Conservation (phyloP, 2,113 vertebrate species). For the Sakesphorus luctuosus region DNA sequence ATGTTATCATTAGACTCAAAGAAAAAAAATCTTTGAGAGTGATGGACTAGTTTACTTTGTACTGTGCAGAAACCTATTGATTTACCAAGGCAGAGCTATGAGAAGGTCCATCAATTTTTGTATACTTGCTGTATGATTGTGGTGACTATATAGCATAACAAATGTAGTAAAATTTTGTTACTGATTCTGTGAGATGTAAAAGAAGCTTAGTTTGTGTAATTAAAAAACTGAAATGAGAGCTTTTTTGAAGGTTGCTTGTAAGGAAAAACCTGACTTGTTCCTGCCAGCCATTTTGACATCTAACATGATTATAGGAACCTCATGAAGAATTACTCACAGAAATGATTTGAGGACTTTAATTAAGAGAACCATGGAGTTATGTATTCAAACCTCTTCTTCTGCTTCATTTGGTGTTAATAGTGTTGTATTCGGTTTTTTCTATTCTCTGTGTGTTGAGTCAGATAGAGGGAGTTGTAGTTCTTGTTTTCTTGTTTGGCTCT, state of each 20-base stretch:
- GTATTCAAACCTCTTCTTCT: background rate
- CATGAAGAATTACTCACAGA: background rate
- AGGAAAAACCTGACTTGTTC: background rate
- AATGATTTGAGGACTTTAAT: background rate
- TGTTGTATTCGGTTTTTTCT: background rate
- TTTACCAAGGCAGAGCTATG: background rate
- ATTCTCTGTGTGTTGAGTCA: background rate
- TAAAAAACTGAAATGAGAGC: background rate
- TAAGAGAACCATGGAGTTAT: background rate
- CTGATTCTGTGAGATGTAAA: background rate
- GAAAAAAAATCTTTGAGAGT: background rate
- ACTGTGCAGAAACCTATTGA: background rate
- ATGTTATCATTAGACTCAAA: slow-evolving; percentile 11
- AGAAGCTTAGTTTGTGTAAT: background rate
- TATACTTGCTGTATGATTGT: background rate
- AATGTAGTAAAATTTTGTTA: background rate
- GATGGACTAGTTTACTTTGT: background rate
- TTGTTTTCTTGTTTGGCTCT: background rate
- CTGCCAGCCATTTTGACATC: background rate
- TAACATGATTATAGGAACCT: background rate
- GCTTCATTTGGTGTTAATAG: background rate
- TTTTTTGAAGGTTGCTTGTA: background rate
- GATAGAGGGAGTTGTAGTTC: background rate
- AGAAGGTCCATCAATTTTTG: background rate
- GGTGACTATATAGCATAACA: background rate